These are phyloP conservation scores for Choloepus didactylus DNA, from an alignment of 2,797 vertebrate genomes.

Conservation along the genomic window DNA sequence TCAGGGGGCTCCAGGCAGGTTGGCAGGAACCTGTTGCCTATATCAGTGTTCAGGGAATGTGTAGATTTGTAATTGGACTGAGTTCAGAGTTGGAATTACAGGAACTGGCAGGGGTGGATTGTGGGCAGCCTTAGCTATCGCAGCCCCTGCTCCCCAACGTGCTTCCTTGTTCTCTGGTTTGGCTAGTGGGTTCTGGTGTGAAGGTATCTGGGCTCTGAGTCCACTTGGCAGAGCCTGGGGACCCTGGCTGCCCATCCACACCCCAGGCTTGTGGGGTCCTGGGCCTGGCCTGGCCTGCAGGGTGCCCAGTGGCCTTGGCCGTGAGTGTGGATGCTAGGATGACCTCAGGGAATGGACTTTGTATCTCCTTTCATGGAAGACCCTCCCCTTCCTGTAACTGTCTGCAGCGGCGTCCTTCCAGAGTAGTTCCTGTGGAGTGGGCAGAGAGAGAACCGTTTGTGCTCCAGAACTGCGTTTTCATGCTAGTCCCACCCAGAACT, in stretches of 20 bases:
- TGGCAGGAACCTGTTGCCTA: background rate
- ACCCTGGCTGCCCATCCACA: background rate
- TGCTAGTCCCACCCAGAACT: background rate
- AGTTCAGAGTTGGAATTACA: background rate
- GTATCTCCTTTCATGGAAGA: no score
- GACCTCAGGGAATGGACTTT: no score
- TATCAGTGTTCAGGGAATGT: background rate
- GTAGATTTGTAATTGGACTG: background rate
- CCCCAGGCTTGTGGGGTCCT: no score
- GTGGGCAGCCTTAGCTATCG: background rate
- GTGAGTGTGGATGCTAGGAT: no score
- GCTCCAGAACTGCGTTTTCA: background rate
- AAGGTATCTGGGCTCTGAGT: background rate
- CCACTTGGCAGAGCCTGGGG: background rate
- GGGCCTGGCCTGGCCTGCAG: no score
- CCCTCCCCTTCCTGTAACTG: background rate
- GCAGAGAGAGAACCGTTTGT: background rate
- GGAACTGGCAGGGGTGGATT: background rate
- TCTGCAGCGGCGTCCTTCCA: no score
- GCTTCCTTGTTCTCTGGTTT: background rate
- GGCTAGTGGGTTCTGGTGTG: no score
- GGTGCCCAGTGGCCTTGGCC: no score
- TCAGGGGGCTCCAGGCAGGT: background rate
- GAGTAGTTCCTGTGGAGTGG: background rate
- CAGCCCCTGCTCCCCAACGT: background rate